Conservation (phyloP, 2,113 vertebrate species). For the Brachypteracias leptosomus region DNA sequence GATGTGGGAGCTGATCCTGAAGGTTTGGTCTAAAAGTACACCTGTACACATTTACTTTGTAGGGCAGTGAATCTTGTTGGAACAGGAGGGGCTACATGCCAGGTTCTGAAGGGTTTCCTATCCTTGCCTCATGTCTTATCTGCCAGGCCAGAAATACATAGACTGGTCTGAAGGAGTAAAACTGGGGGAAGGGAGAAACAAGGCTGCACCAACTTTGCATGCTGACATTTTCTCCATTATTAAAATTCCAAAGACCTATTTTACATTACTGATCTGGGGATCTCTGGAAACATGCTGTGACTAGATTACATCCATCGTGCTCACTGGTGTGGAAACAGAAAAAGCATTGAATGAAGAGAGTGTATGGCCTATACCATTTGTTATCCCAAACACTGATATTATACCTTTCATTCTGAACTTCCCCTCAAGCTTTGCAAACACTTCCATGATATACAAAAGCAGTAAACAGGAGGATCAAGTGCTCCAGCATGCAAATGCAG, state of each 20-base stretch:
- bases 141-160: neutral
- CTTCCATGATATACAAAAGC: neutral
- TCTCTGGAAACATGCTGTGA: slow-evolving; percentile 66
- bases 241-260: slow-evolving; percentile 63
- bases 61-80: neutral
- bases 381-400: slow-evolving; percentile 33
- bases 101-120: neutral
- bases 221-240: slow-evolving; percentile 55
- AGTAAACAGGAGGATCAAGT: slow-evolving; percentile 57
- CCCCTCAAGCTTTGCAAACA: slow-evolving; percentile 36
- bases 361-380: slow-evolving; percentile 29
- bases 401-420: slow-evolving; percentile 29
- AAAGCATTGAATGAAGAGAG: slow-evolving; percentile 36
- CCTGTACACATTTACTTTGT: neutral
- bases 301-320: slow-evolving; percentile 56
- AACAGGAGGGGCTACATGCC: neutral
- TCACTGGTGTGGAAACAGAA: slow-evolving; percentile 60
- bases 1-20: neutral
- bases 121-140: neutral
- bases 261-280: slow-evolving; percentile 60
- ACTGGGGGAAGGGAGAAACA: slow-evolving; percentile 2
- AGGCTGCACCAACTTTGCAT: slow-evolving; percentile 32
- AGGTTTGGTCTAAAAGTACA: neutral
- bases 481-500: slow-evolving; percentile 19
- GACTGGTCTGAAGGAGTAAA: neutral